phyloP scores from a whole-genome alignment of 1,140 invertebrate species.

The Argopecten irradians region DNA sequence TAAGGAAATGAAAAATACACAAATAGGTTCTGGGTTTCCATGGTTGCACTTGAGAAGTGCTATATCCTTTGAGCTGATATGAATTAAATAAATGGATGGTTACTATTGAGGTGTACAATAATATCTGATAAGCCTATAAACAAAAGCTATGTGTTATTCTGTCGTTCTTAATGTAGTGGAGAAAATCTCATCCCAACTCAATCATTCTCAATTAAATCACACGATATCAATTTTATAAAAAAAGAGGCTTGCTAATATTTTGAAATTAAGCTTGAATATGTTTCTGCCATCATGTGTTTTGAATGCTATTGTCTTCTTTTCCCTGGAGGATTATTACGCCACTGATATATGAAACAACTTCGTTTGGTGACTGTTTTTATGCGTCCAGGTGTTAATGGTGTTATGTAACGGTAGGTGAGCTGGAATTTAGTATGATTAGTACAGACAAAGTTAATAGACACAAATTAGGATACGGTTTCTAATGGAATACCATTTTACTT shows the following conservation, averaged over 20 bases:
- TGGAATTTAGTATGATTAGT: not conserved
- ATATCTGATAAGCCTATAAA: not conserved
- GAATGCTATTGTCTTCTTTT: not conserved
- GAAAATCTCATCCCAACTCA: not conserved
- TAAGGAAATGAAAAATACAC: constrained; percentile 9
- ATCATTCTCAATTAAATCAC: not conserved
- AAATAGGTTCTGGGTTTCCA: not conserved
- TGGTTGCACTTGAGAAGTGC: not conserved
- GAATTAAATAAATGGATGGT: not conserved
- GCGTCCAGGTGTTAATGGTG: not conserved
- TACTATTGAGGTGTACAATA: not conserved
- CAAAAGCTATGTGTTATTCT: not conserved
- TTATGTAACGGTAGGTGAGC: not conserved
- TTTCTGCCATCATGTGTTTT: not conserved
- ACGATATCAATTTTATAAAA: not conserved
- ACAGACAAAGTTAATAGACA: too few species aligned
- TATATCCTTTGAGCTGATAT: not conserved
- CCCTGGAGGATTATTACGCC: not conserved
- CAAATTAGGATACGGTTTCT: too few species aligned
- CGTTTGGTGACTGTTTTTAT: not conserved
- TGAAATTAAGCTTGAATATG: not conserved
- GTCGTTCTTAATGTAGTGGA: not conserved
- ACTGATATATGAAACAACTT: not conserved
- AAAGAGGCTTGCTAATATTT: not conserved
- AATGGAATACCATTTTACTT: too few species aligned